Conservation (phyloP, 2,797 vertebrate genomes). For the Enteromius paludinosus region DNA sequence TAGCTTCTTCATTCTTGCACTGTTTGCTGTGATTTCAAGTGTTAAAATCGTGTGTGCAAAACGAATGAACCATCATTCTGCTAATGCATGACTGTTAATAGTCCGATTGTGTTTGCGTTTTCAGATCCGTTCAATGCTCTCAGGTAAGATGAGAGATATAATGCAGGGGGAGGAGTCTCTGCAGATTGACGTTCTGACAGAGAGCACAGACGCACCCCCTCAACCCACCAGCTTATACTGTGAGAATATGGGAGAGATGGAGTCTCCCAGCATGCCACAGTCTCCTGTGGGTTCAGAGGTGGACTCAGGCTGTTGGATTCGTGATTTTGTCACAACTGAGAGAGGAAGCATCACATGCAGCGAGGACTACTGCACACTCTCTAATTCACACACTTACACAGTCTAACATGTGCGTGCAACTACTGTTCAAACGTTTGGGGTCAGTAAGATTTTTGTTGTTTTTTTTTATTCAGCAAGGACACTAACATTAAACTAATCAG, state of each 20-base stretch:
- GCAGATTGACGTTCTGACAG: conserved; percentile 66
- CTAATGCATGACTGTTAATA: neutral
- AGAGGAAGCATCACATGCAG: conserved; percentile 66
- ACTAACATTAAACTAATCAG: neutral
- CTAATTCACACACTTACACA: neutral
- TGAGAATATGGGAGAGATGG: conserved; percentile 8
- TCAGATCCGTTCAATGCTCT: conserved; percentile 69
- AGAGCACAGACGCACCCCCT: conserved; percentile 41
- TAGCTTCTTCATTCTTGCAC: neutral
- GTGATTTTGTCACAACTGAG: conserved; percentile 60
- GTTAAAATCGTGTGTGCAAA: neutral
- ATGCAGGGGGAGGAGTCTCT: conserved; percentile 68
- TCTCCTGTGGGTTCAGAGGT: conserved; percentile 53
- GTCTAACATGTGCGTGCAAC: neutral
- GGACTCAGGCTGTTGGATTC: conserved; percentile 68
- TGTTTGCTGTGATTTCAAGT: neutral
- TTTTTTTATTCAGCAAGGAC: neutral
- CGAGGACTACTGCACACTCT: conserved; percentile 75
- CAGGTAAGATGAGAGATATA: conserved; percentile 49
- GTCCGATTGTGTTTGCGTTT: conserved; percentile 13
- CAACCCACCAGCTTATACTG: neutral
- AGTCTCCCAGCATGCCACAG: neutral
- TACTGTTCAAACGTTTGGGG: neutral
- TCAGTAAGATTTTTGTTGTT: neutral
- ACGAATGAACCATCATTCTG: neutral